Conservation (phyloP, 2,888 invertebrate species). For the Argynnis bischoffii region DNA sequence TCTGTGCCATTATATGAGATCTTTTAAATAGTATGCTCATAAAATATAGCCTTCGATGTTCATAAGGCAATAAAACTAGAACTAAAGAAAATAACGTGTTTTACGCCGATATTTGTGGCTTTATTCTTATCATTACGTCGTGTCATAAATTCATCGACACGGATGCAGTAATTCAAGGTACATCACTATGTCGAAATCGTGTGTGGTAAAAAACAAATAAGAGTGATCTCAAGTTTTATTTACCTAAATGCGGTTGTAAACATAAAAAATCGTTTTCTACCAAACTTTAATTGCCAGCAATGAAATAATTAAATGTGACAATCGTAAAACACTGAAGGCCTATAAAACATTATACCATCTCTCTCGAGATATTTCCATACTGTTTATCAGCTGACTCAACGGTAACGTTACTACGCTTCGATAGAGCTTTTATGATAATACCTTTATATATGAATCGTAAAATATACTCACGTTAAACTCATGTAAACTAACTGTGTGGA, state of each 20-base stretch:
- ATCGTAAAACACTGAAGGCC: conserved; percentile 74
- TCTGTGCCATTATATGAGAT: neutral
- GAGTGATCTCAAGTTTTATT: conserved; percentile 72
- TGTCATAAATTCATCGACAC: conserved; percentile 49
- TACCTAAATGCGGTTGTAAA: conserved; percentile 77
- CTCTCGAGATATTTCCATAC: conserved; percentile 39
- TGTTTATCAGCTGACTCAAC: conserved; percentile 6
- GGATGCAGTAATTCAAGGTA: conserved; percentile 40
- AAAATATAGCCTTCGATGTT: conserved; percentile 19
- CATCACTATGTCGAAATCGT: conserved; percentile 69
- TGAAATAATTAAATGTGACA: conserved; percentile 82
- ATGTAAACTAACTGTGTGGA: too few species aligned
- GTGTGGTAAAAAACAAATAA: conserved; percentile 79
- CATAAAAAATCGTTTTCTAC: conserved; percentile 74
- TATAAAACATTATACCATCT: conserved; percentile 74
- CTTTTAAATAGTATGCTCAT: neutral
- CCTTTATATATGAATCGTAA: too few species aligned
- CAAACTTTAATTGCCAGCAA: conserved; percentile 80
- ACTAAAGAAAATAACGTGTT: conserved; percentile 20
- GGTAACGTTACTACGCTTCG: neutral
- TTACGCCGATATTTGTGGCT: conserved; percentile 29
- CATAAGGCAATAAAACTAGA: conserved; percentile 26
- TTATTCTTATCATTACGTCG: conserved; percentile 31
- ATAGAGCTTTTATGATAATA: neutral
- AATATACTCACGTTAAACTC: too few species aligned